Base-by-base conservation (phyloP, 2,888 invertebrate genomes). In the Limnephilus auricula region DNA sequence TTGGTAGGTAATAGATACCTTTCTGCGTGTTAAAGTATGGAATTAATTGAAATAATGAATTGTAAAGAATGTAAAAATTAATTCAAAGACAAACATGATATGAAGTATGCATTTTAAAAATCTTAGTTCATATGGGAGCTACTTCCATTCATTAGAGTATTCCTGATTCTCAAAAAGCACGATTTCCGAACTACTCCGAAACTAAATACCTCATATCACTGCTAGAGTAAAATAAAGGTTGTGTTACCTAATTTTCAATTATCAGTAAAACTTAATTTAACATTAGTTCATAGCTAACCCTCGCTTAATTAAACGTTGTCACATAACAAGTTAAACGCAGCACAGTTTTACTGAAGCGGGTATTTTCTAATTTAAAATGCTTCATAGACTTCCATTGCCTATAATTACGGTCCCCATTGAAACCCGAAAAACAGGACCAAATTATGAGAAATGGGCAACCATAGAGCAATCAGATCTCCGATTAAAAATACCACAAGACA, bases 401-500 rank as follows among this genome's bases (percentile, higher is more conserved):
- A 32, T 65, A 86, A 65, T 86, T 65, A 65, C 6, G 9, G 13
- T 50, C 45, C 85, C 65, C 32, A 30, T 65, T 50, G 9, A 30
- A 65, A 86, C 30, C 31, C 4, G 34, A 86, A 86, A 65, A 65
- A 86, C 65, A 50, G 32, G 65, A 86, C 86, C 31, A 65, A 86
- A 40, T 65, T 30, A 86, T 89, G 88, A 88, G 30, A 40, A 79
- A 89, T 79, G 79, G 40, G n/a, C 9, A 30, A 34, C 78, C 78
- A 65, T 79, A 45, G 89, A 79, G 34, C n/a, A 79, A 89, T 89
- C 89, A 89, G 89, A 89, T 89, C 25, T 40, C 32, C 78, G 78
- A 79, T 79, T 79, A 79, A 79, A 79, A 89, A 89, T 12, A 78
- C 89, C 79, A n/a, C 34, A 89, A 65, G 78, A 79, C 40, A 79